phyloP scores from a whole-genome alignment of 2,888 invertebrate species.

The Drosophila paranaensis region DNA sequence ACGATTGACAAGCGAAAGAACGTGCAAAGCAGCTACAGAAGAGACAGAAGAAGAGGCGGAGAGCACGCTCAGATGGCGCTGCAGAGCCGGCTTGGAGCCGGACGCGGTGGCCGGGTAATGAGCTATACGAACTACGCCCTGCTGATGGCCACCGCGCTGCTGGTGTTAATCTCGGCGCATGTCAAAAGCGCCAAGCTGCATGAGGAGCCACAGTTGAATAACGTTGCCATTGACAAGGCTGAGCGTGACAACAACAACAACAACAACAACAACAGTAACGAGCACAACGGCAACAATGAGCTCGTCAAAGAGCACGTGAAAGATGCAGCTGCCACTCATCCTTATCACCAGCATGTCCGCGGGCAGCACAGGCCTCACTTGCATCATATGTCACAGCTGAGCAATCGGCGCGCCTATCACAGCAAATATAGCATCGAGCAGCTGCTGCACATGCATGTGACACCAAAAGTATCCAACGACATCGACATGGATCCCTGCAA shows the following conservation, averaged over 20 bases:
- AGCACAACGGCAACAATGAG: not conserved
- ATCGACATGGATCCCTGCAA: slow-evolving; percentile 94
- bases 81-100: slow-evolving; percentile 23
- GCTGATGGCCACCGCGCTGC: slow-evolving; percentile 68
- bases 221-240: slow-evolving; percentile 33
- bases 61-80: slow-evolving; percentile 42
- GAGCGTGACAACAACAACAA: slow-evolving; percentile 19
- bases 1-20: slow-evolving; percentile 30
- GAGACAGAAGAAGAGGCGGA: not conserved
- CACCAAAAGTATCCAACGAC: slow-evolving; percentile 89
- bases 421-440: slow-evolving; percentile 89
- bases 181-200: slow-evolving; percentile 79
- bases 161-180: slow-evolving; percentile 80
- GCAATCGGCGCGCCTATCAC: slow-evolving; percentile 69
- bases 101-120: slow-evolving; percentile 39
- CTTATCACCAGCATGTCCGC: slow-evolving; percentile 28
- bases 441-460: slow-evolving; percentile 87
- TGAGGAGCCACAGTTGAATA: slow-evolving; percentile 42
- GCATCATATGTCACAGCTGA: slow-evolving; percentile 37
- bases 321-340: slow-evolving; percentile 28
- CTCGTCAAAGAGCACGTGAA: slow-evolving; percentile 24
- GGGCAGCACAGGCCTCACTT: slow-evolving; percentile 48
- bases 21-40: slow-evolving; percentile 12
- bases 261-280: not conserved
- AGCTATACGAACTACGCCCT: slow-evolving; percentile 76